Conservation (phyloP, 2,113 vertebrate genomes). For the Gymnobelideus leadbeateri region DNA sequence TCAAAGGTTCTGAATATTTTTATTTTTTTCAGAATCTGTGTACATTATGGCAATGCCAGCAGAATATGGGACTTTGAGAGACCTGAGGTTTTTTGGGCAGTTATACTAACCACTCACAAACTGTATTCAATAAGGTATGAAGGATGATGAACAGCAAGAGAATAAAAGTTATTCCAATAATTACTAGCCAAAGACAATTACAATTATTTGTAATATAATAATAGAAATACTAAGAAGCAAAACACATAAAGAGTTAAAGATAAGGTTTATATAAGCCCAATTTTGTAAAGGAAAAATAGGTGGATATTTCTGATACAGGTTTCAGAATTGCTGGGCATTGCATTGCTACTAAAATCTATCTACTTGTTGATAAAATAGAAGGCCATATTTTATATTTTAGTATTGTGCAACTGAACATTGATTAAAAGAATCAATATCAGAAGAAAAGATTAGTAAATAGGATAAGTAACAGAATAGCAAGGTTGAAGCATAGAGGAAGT, state of each 20-base stretch:
- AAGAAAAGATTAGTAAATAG: slow-evolving; percentile 58
- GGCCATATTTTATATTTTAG: not conserved
- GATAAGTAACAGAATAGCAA: slow-evolving; percentile 56
- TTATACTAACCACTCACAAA: slow-evolving; percentile 33
- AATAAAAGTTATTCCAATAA: slow-evolving; percentile 27
- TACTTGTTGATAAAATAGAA: slow-evolving; percentile 11
- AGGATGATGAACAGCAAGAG: slow-evolving; percentile 42
- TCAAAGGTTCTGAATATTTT: not conserved
- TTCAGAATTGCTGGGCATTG: slow-evolving; percentile 63
- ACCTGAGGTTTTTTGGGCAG: slow-evolving; percentile 31
- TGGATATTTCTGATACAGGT: slow-evolving; percentile 57
- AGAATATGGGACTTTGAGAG: slow-evolving; percentile 10
- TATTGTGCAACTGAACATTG: slow-evolving; percentile 29
- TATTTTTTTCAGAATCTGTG: not conserved
- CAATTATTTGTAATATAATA: slow-evolving; percentile 56
- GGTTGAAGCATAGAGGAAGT: slow-evolving; percentile 42
- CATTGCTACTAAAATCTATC: slow-evolving; percentile 30
- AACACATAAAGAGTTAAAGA: slow-evolving; percentile 36
- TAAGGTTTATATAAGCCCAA: slow-evolving; percentile 56
- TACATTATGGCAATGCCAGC: slow-evolving; percentile 4
- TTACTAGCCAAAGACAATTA: slow-evolving; percentile 49
- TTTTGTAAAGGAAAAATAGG: slow-evolving; percentile 57
- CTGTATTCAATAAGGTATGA: slow-evolving; percentile 46
- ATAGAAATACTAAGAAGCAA: slow-evolving; percentile 66
- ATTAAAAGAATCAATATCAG: slow-evolving; percentile 45